A percentile compares a stretch with the other conserved stretches of the same genome.
These are phyloP conservation scores for Hippasteria phrygiana DNA, from an alignment of 53 echinoderm and acorn worm species.

Conservation along the genomic window DNA sequence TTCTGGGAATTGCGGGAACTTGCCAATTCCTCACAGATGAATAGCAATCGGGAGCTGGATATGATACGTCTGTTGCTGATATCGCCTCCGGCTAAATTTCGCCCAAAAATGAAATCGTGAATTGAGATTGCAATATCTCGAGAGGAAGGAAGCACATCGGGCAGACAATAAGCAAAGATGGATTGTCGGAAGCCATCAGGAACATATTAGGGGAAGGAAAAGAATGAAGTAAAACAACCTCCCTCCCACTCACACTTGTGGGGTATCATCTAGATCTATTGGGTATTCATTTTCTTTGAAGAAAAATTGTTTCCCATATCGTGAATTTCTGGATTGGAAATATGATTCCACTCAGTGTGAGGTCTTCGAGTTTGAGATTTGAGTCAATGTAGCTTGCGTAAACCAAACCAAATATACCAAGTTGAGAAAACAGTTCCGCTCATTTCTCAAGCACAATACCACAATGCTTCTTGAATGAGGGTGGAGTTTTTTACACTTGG, in stretches of 20 bases:
- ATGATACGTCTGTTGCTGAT: constrained; percentile 63
- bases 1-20: neutral
- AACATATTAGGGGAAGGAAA: neutral
- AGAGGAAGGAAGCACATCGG: constrained; percentile 6
- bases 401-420: too few species aligned
- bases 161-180: constrained; percentile 19
- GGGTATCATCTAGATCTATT: neutral
- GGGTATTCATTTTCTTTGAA: neutral
- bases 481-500: neutral
- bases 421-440: neutral
- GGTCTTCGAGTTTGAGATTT: too few species aligned
- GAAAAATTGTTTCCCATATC: neutral
- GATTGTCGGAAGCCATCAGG: constrained; percentile 11
- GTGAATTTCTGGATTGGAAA: too few species aligned
- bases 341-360: too few species aligned
- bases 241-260: neutral
- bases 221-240: neutral
- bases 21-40: constrained; percentile 35
- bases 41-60: constrained; percentile 54
- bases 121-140: constrained; percentile 39
- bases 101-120: constrained; percentile 2
- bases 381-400: too few species aligned
- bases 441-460: neutral
- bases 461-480: neutral
- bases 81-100: constrained; percentile 19